phyloP scores from a whole-genome alignment of 2,113 vertebrate genomes.

The Arizona elegans region DNA sequence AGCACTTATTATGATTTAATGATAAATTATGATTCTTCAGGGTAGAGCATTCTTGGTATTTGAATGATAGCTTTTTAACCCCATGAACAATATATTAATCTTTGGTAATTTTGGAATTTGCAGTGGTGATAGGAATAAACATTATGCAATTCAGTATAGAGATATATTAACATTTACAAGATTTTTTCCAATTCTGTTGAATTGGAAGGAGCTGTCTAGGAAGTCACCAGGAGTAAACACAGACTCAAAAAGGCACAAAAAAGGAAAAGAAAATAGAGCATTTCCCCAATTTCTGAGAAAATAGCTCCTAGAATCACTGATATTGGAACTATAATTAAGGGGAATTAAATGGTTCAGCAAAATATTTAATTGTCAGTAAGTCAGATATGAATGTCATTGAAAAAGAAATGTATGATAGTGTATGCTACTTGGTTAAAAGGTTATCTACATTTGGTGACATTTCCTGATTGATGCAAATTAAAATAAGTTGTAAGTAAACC shows the following conservation, averaged over 20 bases:
- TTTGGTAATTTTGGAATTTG: background rate
- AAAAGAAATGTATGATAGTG: background rate
- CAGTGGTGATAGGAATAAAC: background rate
- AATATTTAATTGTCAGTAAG: background rate
- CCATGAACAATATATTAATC: background rate
- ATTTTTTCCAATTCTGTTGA: background rate
- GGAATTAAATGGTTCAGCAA: background rate
- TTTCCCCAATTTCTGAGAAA: background rate
- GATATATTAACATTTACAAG: background rate
- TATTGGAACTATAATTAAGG: background rate
- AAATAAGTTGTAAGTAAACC: background rate
- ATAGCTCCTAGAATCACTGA: background rate
- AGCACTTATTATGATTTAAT: conserved; percentile 38
- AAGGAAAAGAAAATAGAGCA: background rate
- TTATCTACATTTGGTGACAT: background rate
- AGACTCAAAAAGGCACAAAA: background rate
- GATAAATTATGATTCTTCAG: conserved; percentile 11
- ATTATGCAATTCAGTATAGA: background rate
- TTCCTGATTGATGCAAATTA: background rate
- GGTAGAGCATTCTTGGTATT: background rate
- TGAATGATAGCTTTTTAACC: background rate
- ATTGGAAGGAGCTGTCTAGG: background rate
- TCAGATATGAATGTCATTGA: background rate
- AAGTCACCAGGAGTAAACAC: background rate
- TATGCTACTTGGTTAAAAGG: background rate